Conservation (phyloP, 2,888 invertebrate genomes). For the Thecophora atra region DNA sequence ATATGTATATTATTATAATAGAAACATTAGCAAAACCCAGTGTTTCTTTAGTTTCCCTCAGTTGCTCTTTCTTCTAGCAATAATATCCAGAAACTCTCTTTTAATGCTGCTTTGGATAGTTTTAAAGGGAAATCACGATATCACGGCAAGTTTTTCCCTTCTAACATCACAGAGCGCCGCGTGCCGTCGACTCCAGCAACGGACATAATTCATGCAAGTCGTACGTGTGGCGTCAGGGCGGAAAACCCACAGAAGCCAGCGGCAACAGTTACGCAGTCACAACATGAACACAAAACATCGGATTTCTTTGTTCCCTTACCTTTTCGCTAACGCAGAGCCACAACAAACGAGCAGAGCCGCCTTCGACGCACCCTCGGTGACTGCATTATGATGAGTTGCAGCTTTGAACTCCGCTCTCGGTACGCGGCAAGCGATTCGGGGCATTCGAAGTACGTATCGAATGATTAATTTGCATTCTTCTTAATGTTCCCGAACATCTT, state of each 20-base stretch:
- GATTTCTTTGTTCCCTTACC: conserved; percentile 22
- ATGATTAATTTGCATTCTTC: conserved; percentile 34
- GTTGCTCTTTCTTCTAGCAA: no score
- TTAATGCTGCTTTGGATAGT: conserved; percentile 47
- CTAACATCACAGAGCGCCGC: conserved; percentile 1
- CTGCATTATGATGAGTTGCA: not conserved
- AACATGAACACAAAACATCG: not conserved
- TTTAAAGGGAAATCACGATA: conserved; percentile 41
- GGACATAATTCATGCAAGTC: not conserved
- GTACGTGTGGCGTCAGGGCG: conserved; percentile 24
- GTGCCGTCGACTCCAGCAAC: not conserved
- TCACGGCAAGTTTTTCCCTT: not conserved
- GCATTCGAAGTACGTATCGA: conserved; percentile 3
- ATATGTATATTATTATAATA: no score
- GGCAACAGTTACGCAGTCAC: conserved; percentile 41
- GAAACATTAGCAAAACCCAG: no score
- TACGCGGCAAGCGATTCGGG: not conserved
- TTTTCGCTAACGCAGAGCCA: not conserved
- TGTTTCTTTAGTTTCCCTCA: no score
- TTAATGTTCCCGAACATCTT: conserved; percentile 47
- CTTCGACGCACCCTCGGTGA: not conserved
- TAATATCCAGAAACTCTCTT: no score
- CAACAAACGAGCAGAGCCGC: not conserved
- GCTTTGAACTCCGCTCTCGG: not conserved
- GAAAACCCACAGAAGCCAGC: conserved; percentile 16